A percentile compares a stretch with the other conserved stretches of the same genome.
phyloP scores from a whole-genome alignment of 2,888 invertebrate genomes.

The Diogma glabrata region DNA sequence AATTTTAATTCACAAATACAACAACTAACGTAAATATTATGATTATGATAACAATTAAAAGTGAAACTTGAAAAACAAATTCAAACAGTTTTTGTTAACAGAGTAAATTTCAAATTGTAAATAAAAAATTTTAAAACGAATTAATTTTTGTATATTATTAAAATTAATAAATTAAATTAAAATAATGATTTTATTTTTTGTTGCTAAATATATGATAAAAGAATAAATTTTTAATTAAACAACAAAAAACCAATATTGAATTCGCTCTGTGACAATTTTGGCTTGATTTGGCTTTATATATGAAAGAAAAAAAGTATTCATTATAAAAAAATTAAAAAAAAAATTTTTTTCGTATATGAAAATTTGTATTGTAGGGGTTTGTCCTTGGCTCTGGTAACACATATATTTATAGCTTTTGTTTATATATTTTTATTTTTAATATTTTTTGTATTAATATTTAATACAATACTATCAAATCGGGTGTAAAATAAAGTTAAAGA shows the following conservation, averaged over 20 bases:
- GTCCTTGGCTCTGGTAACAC: conserved; percentile 11
- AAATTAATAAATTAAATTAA: neutral
- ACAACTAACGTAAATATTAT: conserved; percentile 1
- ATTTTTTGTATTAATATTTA: too few species aligned
- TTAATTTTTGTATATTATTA: neutral
- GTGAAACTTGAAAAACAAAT: conserved; percentile 2
- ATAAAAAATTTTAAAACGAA: neutral
- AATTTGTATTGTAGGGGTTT: conserved; percentile 8
- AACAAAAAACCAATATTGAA: conserved; percentile 7
- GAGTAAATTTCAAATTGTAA: conserved; percentile 4
- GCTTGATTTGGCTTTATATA: conserved; percentile 8
- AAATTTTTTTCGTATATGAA: conserved; percentile 2
- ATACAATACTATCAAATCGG: too few species aligned
- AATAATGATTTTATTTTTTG: too few species aligned
- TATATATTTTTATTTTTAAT: neutral
- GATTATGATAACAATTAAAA: too few species aligned
- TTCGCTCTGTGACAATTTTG: conserved; percentile 10
- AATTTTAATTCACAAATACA: neutral
- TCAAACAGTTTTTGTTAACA: conserved; percentile 1
- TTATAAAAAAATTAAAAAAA: neutral
- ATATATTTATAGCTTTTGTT: conserved; percentile 3
- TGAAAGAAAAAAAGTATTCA: conserved; percentile 7
- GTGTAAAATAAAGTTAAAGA: too few species aligned
- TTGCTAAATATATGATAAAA: neutral
- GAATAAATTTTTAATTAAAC: conserved; percentile 3